phyloP scores from a whole-genome alignment of 2,113 vertebrate genomes.

The Xiphophorus couchianus region DNA sequence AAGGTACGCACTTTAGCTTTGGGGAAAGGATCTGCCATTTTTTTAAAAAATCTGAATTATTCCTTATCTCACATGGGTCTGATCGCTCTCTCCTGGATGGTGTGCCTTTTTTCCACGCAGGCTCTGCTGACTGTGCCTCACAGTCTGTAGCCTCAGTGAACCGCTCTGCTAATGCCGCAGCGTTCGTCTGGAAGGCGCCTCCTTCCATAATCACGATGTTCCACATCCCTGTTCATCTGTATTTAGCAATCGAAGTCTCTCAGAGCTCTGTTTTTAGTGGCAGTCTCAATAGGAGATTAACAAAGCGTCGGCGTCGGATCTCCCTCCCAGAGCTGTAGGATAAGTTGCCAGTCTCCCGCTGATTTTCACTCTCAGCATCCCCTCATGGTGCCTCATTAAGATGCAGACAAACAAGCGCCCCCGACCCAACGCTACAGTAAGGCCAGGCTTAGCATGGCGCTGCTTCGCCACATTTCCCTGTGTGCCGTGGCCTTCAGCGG shows the following conservation, averaged over 20 bases:
- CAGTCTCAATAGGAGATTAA: slow-evolving; percentile 51
- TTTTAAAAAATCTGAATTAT: not conserved
- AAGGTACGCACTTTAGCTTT: not conserved
- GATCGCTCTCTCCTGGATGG: slow-evolving; percentile 6
- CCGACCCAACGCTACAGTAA: slow-evolving; percentile 47
- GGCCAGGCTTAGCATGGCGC: slow-evolving; percentile 32
- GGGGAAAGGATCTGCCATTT: slow-evolving; percentile 21
- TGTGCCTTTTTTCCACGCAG: slow-evolving; percentile 3
- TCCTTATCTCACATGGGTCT: not conserved
- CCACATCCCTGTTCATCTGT: slow-evolving; percentile 14
- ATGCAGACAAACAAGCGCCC: slow-evolving; percentile 62
- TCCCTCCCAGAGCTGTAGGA: slow-evolving; percentile 49
- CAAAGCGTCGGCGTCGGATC: slow-evolving; percentile 36
- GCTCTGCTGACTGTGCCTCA: slow-evolving; percentile 29
- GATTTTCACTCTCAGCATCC: slow-evolving; percentile 64
- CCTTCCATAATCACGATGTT: slow-evolving; percentile 26
- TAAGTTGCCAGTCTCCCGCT: slow-evolving; percentile 59
- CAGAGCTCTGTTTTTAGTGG: slow-evolving; percentile 18
- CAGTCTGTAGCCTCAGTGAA: slow-evolving; percentile 15
- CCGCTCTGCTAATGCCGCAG: slow-evolving; percentile 14
- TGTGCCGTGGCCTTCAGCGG: slow-evolving; percentile 41
- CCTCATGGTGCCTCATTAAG: slow-evolving; percentile 75
- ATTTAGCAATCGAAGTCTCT: slow-evolving; percentile 15
- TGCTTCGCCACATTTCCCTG: slow-evolving; percentile 12
- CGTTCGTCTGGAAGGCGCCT: slow-evolving; percentile 11